Base-by-base conservation (phyloP, 2,113 vertebrate genomes). In the Casuarius casuarius region DNA sequence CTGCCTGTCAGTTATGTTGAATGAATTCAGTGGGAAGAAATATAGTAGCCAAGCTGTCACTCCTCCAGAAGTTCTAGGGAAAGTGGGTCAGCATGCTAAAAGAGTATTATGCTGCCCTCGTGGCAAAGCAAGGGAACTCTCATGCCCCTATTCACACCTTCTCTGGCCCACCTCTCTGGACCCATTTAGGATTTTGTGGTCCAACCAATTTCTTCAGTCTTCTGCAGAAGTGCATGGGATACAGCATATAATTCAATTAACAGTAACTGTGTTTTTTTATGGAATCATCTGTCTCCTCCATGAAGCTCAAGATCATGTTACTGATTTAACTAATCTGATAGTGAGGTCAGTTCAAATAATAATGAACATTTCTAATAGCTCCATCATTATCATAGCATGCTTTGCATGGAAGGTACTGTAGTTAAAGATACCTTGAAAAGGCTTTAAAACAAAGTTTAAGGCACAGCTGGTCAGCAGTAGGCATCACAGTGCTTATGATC, bases 381-480 rank as follows among this genome's bases (percentile, higher is more conserved):
- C 14, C 49, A 49, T 25, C 42, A n/a, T 46, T 66, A 82, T 13
- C 31, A 40, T 29, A 31, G 21, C 14, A 23, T n/a, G 73, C 56
- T 92, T 76, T 67, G 49, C n/a, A 29, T 40, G 78, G 67, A 89
- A 83, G 66, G 42, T 91, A 42, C 23, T 75, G 48, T 38, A 85
- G 38, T 73, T 81, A 48, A 94, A 91, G 71, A 74, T 21, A 33
- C 85, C 35, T 78, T 95, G 95, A 91, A 91, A 74, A 49, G 49
- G 49, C 74, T 92, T 92, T 40, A 89, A 94, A 94, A 79, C 46
- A 91, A 96, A 89, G 26, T 21, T 92, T 92, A 89, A 76, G 68
- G 70, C 44, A 84, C 91, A 96, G 89, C 84, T 93, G 92, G 77
- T 59, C 81, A 88, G 75, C 72, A 77, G 96, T 94, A 92, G 74